Evolutionary conservation across 2,113 vertebrate genomes (phyloP).

Genomic region (Serilophus lunatus): DNA sequence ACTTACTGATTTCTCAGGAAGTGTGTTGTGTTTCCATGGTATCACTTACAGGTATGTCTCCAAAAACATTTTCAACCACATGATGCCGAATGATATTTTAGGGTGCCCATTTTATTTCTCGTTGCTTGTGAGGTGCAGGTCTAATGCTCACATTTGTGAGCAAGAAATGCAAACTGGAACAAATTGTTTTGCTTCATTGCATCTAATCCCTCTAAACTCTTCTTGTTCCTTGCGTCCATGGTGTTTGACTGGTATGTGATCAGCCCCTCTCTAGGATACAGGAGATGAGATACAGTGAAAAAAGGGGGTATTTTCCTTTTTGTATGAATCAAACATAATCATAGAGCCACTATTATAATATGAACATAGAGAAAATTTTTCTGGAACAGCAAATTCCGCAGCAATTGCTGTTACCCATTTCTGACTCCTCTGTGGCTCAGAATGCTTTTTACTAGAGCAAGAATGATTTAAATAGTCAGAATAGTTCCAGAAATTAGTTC

Average conservation of each 20-base stretch:
- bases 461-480: background rate
- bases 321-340: background rate
- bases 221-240: background rate
- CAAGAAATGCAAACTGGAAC: background rate
- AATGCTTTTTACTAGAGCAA: background rate
- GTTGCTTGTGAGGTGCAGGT: background rate
- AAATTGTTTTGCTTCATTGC: background rate
- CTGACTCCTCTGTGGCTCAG: background rate
- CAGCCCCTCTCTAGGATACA: background rate
- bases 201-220: background rate
- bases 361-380: background rate
- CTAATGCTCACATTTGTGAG: background rate
- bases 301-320: background rate
- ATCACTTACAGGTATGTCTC: accelerated
- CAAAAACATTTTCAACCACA: background rate
- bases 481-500: background rate
- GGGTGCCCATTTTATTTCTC: accelerated
- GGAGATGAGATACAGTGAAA: background rate
- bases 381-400: background rate
- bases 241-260: background rate
- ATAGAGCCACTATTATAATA: background rate
- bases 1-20: background rate
- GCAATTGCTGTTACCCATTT: background rate
- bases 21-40: background rate
- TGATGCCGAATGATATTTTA: background rate